Evolutionary conservation across 2,113 vertebrate species (phyloP), one percentile per base, ranked within the genome.

Genomic region (Petrocephalus microphthalmus): DNA sequence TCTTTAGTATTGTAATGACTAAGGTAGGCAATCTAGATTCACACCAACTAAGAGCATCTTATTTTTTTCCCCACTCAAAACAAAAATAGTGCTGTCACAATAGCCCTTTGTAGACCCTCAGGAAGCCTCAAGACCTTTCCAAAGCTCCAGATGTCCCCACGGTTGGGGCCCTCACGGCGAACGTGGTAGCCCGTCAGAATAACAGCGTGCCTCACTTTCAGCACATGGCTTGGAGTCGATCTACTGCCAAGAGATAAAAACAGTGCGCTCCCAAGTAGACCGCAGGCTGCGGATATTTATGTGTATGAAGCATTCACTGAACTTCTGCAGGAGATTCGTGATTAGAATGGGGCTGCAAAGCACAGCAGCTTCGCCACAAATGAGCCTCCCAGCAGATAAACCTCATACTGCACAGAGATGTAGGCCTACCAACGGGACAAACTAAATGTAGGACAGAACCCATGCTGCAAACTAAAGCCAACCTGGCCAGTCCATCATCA

Each of bases 71-170:
- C 13, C 20, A 49, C 45, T 49, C 78, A 83, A 49, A 47, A 83
- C 19, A 83, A 49, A 83, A 83, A 83, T 47, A 45, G 81, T 47
- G 42, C 81, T 83, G 81, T 49, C 81, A 47, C 81, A 49, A 83
- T 49, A 83, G 81, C 19, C 81, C 22, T 49, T 83, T 49, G 81
- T 83, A 47, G 37, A 45, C 81, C 81, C 42, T 25, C 45, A 83
- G 81, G 71, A 78, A 78, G 71, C 33, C 71, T 37, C 15, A 13
- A 78, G 71, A 42, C 71, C 71, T 33, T 78, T 78, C 71, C 71
- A 78, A 78, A 13, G 33, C 81, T 83, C 45, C 81, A 83, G 81
- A 83, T 83, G 81, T 83, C 81, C 81, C 81, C 81, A 13, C 81
- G 20, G 81, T 83, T 49, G 81, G 81, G 19, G 81, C 20, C 49